Conservation (phyloP, 1,140 invertebrate species). For the Lamellibrachia luymesi region DNA sequence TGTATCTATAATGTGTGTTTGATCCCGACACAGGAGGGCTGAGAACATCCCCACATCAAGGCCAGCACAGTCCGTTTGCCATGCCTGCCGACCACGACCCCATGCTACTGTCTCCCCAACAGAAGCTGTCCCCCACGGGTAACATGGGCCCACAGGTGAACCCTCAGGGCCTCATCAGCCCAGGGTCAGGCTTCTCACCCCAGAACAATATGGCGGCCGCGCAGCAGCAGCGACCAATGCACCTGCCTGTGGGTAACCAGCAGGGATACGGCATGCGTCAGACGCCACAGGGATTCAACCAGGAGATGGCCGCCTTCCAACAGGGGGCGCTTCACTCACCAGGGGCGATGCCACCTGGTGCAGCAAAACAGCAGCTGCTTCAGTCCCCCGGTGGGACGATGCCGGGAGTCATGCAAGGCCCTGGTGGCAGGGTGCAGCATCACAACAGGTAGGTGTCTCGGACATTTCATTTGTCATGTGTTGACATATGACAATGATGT, state of each 20-base stretch:
- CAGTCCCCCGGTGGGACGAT: not conserved
- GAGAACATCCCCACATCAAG: slow-evolving; percentile 21
- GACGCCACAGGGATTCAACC: slow-evolving; percentile 19
- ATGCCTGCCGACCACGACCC: slow-evolving; percentile 57
- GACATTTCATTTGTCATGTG: not conserved
- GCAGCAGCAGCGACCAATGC: slow-evolving; percentile 26
- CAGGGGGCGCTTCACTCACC: not conserved
- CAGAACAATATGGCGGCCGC: not conserved
- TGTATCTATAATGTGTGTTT: too few relatives aligned
- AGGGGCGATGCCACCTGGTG: not conserved
- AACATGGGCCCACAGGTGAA: not conserved
- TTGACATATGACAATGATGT: too few relatives aligned
- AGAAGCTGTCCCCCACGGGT: slow-evolving; percentile 60
- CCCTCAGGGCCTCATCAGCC: slow-evolving; percentile 9
- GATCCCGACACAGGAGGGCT: not conserved
- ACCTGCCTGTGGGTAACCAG: not conserved
- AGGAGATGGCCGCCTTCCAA: slow-evolving; percentile 12
- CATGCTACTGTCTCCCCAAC: slow-evolving; percentile 65
- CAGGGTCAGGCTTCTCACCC: not conserved
- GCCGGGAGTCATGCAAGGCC: not conserved
- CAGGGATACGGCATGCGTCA: slow-evolving; percentile 10
- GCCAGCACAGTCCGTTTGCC: slow-evolving; percentile 38
- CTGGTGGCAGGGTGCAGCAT: not conserved
- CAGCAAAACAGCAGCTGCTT: not conserved
- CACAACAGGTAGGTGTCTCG: not conserved